Evolutionary conservation across 2,113 vertebrate species (phyloP).

Genomic region (Thinocorus orbignyianus): DNA sequence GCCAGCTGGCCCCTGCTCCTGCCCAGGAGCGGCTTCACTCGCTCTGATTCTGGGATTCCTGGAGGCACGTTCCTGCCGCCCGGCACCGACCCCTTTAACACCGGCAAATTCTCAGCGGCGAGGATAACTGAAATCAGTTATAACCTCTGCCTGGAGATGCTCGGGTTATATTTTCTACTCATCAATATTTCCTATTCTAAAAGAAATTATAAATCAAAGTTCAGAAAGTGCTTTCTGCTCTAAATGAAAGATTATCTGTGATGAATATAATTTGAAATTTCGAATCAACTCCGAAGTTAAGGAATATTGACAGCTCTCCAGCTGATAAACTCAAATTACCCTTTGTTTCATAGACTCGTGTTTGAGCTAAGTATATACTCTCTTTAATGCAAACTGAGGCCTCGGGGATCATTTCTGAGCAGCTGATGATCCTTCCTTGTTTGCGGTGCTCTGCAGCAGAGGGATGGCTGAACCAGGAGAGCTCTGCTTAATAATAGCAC

Average conservation of each 20-base stretch:
- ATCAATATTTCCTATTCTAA: not conserved
- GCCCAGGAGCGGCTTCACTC: not conserved
- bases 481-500: not conserved
- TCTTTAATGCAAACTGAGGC: not conserved
- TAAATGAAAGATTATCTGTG: not conserved
- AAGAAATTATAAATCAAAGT: not conserved
- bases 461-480: not conserved
- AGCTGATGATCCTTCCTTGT: not conserved
- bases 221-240: not conserved
- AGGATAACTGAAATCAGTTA: rapidly evolving
- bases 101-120: rapidly evolving
- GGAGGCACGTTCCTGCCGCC: rapidly evolving
- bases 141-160: not conserved
- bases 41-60: rapidly evolving
- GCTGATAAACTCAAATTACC: not conserved
- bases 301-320: not conserved
- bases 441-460: not conserved
- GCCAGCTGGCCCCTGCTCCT: not conserved
- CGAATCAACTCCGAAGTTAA: not conserved
- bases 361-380: not conserved
- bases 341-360: not conserved
- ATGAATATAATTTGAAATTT: not conserved
- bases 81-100: rapidly evolving
- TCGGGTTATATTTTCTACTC: not conserved
- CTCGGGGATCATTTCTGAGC: not conserved